Conservation (phyloP, 2,113 vertebrate genomes). For the Rissa tridactyla region DNA sequence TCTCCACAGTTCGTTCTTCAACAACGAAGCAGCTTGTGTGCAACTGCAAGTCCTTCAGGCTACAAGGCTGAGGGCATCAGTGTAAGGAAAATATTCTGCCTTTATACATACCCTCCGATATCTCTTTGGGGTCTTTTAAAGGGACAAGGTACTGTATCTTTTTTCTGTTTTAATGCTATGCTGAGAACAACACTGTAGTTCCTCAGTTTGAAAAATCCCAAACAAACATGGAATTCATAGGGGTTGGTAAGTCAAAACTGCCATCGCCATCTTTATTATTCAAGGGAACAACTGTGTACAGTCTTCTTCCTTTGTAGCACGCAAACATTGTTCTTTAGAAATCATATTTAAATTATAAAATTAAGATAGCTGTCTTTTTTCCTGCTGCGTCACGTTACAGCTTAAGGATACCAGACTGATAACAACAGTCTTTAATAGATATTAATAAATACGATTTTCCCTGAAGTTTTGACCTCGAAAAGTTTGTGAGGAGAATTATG, state of each 20-base stretch:
- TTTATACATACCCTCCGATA: not conserved
- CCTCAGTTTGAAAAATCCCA: not conserved
- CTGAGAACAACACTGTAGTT: not conserved
- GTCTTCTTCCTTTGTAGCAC: accelerated
- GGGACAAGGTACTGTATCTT: accelerated
- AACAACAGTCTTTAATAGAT: not conserved
- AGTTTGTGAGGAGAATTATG: slow-evolving; percentile 41
- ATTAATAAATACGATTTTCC: slow-evolving; percentile 19
- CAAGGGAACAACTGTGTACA: not conserved
- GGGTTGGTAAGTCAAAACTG: not conserved
- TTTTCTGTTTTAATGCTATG: accelerated
- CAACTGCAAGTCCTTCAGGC: not conserved
- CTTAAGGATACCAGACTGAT: not conserved
- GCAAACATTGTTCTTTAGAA: accelerated
- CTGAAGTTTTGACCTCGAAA: slow-evolving; percentile 52
- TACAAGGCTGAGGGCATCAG: not conserved
- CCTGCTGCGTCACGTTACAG: not conserved
- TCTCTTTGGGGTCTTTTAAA: not conserved
- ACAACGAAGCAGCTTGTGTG: not conserved
- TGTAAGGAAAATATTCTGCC: not conserved
- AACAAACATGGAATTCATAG: accelerated
- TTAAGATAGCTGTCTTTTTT: not conserved
- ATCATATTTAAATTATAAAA: no score
- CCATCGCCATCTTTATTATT: not conserved
- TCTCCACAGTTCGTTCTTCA: not conserved